Conservation (phyloP, 2,113 vertebrate species). For the Ranitomeya variabilis region DNA sequence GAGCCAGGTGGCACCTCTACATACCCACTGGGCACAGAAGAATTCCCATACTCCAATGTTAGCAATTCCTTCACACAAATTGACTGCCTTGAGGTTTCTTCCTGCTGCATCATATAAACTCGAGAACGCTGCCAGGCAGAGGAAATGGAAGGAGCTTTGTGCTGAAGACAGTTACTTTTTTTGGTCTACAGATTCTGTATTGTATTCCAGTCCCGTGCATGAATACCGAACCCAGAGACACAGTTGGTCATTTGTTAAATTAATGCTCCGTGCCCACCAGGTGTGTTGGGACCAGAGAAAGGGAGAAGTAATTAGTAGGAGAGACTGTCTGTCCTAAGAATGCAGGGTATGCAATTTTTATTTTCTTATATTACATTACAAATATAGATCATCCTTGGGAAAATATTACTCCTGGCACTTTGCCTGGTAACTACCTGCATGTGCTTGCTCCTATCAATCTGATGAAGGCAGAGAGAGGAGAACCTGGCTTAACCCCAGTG, state of each 20-base stretch:
- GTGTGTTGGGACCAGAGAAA: constrained; percentile 9
- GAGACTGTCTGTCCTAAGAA: constrained; percentile 43
- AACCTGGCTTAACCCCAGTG: constrained; percentile 43
- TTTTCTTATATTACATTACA: constrained; percentile 49
- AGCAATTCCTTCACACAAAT: constrained; percentile 11
- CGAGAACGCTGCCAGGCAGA: constrained; percentile 7
- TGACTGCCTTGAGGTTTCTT: constrained; percentile 25
- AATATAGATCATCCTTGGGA: constrained; percentile 46
- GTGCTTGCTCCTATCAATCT: constrained; percentile 45
- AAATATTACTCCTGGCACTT: constrained; percentile 48
- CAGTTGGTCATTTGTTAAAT: constrained; percentile 22
- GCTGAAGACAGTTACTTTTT: constrained; percentile 21
- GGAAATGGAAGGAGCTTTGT: constrained; percentile 23
- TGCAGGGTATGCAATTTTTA: constrained; percentile 40
- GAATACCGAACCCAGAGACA: constrained; percentile 27
- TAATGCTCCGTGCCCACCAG: constrained; percentile 3
- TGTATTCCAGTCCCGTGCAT: background rate
- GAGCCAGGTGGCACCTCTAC: constrained; percentile 19
- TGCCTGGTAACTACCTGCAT: constrained; percentile 50
- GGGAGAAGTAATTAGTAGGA: constrained; percentile 20
- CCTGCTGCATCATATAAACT: constrained; percentile 35
- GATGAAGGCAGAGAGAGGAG: constrained; percentile 10
- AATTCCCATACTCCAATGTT: constrained; percentile 15
- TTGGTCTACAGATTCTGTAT: constrained; percentile 24
- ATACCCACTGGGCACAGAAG: background rate